Percentiles rank a stretch among this genome's conserved stretches.
Evolutionary conservation across 2,888 invertebrate genomes (phyloP).

Genomic region (Drosophila greeni): DNA sequence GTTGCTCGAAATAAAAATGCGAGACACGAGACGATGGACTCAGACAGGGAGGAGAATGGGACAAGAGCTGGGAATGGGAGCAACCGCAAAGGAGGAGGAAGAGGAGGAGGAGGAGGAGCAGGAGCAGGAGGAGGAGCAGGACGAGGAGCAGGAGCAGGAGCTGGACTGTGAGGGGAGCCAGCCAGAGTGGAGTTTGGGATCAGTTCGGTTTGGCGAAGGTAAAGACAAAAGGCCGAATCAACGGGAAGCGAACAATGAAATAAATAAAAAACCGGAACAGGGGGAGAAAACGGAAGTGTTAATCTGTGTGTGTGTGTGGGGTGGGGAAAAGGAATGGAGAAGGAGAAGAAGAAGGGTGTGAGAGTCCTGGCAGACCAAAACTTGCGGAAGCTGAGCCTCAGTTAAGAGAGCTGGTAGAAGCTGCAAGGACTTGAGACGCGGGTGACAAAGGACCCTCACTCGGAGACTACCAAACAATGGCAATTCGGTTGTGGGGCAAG

Average conservation of each 20-base stretch:
- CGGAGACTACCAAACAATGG: constrained; percentile 13
- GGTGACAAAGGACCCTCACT: constrained; percentile 33
- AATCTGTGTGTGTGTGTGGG: constrained; percentile 24
- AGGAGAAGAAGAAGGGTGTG: no score
- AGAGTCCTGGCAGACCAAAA: constrained; percentile 14
- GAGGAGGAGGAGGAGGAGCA: no score
- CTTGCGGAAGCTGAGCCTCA: constrained; percentile 2
- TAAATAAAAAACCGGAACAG: constrained; percentile 41
- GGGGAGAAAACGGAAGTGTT: constrained; percentile 43
- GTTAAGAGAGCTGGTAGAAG: constrained; percentile 2
- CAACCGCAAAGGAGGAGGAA: constrained; percentile 5
- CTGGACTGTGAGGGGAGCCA: no score
- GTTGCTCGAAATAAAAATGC: constrained; percentile 50
- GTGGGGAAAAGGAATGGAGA: neutral
- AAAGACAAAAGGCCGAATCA: constrained; percentile 25
- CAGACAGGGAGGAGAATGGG: neutral
- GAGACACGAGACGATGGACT: constrained; percentile 20
- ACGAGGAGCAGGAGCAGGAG: neutral
- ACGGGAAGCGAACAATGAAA: constrained; percentile 43
- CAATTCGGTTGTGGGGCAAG: constrained; percentile 7
- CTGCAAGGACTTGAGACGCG: constrained; percentile 36
- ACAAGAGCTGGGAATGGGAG: neutral
- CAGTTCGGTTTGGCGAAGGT: constrained; percentile 12
- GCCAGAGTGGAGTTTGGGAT: constrained; percentile 14
- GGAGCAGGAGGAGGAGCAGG: neutral